Conservation (phyloP, 2,113 vertebrate genomes). For the Poeciliopsis retropinna region DNA sequence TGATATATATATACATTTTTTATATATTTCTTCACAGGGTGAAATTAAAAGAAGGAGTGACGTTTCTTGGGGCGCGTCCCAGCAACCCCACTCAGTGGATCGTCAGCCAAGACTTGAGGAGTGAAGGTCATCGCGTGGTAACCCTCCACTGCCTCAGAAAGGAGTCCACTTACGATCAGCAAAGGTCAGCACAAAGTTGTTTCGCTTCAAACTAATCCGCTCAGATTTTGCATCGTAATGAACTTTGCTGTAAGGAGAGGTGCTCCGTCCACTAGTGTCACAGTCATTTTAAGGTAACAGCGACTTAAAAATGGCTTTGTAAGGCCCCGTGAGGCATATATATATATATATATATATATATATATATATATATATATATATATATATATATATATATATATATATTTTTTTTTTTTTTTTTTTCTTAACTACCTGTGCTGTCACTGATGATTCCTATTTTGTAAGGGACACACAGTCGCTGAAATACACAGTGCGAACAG, state of each 20-base stretch:
- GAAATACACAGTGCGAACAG: constrained; percentile 13
- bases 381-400: too few relatives aligned
- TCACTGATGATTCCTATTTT: constrained; percentile 24
- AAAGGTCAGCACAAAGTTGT: constrained; percentile 76
- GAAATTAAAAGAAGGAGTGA: constrained; percentile 91
- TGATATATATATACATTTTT: too few relatives aligned
- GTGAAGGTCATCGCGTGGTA: constrained; percentile 81
- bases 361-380: too few relatives aligned
- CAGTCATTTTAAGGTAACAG: background rate
- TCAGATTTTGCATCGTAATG: background rate
- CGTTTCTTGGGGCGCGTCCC: constrained; percentile 83
- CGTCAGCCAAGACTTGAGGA: constrained; percentile 83
- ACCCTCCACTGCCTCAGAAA: constrained; percentile 88
- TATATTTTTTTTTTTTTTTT: too few relatives aligned
- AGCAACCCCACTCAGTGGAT: constrained; percentile 90
- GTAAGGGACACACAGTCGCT: background rate
- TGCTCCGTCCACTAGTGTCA: background rate
- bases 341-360: background rate
- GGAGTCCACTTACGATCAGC: constrained; percentile 72
- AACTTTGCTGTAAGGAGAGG: background rate
- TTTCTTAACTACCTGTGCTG: background rate
- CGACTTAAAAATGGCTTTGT: background rate
- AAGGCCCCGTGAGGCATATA: constrained; percentile 2
- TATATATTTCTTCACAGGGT: constrained; percentile 85
- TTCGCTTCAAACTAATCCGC: background rate